Conservation (phyloP, 2,797 vertebrate species). For the Syncerus caffer region DNA sequence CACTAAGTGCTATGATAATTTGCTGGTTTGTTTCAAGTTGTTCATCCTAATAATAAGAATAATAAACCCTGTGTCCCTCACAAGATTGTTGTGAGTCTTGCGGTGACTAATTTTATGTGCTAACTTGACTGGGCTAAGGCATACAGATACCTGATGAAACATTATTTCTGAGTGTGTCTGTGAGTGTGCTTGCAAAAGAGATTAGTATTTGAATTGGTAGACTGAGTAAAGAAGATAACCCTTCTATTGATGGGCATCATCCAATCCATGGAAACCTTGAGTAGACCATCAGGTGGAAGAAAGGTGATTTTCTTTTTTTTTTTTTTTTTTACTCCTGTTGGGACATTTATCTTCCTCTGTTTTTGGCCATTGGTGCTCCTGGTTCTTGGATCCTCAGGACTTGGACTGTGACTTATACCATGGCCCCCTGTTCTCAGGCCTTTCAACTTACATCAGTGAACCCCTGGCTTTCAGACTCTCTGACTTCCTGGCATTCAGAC, state of each 20-base stretch:
- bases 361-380: not conserved
- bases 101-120: not conserved
- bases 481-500: not conserved
- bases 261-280: not conserved
- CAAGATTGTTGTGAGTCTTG: not conserved
- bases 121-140: not conserved
- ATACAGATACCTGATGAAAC: not conserved
- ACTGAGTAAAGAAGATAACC: not conserved
- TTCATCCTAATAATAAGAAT: not conserved
- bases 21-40: not conserved
- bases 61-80: not conserved
- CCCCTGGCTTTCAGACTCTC: not conserved
- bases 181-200: not conserved
- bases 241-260: not conserved
- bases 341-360: not conserved
- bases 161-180: not conserved
- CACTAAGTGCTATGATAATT: not conserved
- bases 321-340: not conserved
- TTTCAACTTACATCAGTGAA: not conserved
- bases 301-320: not conserved
- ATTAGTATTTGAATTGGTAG: not conserved
- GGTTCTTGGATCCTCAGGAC: not conserved
- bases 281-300: not conserved
- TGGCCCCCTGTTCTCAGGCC: not conserved
- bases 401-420: not conserved